Evolutionary conservation across 2,888 invertebrate genomes (phyloP), one percentile per base, ranked within the genome.

Genomic region (Trichopoda pennipes): DNA sequence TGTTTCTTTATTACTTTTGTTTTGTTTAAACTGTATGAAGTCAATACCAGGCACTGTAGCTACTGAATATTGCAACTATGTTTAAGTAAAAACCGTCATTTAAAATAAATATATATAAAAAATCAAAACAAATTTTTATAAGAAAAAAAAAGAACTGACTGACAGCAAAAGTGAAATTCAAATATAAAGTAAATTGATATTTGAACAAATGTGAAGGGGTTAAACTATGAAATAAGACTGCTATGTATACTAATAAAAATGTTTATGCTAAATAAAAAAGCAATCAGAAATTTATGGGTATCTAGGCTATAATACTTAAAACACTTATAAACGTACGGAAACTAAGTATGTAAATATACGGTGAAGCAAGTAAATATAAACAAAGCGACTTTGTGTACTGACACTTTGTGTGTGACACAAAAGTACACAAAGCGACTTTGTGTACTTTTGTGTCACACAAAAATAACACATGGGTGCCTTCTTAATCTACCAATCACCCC

Each of bases 1-100:
- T n/a, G n/a, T n/a, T n/a, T n/a, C n/a, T 10, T 60, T 42, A 17
- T 44, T 53, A 19, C 63, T 3, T 19, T 8, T 21, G 10, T 60
- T 60, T 51, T 58, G 9, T 14, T 38, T n/a, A 8, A 21, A 61
- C 56, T 77, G 77, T n/a, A 28, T 21, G 8, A 19, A 42, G 28
- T 17, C 60, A 70, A 72, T 28, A 49, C 76, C 66, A 55, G 61
- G 49, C 55, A 53, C 55, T 28, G 49, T 49, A 44, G 53, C 66
- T 53, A n/a, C n/a, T n/a, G 68, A 76, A 69, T 76, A 61, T 44
- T 61, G 53, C n/a, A n/a, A n/a, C n/a, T n/a, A 69, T 53, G 53
- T 47, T 61, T 61, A n/a, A 61, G 8, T 28, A 51, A 69, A 56
- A 38, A 32, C 47, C 53, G 69, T 44, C 42, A 28, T 60, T 68